A percentile compares a stretch with the other conserved stretches of the same genome.
Conservation (phyloP, 2,797 vertebrate genomes). For the Amphiprion clarkii region DNA sequence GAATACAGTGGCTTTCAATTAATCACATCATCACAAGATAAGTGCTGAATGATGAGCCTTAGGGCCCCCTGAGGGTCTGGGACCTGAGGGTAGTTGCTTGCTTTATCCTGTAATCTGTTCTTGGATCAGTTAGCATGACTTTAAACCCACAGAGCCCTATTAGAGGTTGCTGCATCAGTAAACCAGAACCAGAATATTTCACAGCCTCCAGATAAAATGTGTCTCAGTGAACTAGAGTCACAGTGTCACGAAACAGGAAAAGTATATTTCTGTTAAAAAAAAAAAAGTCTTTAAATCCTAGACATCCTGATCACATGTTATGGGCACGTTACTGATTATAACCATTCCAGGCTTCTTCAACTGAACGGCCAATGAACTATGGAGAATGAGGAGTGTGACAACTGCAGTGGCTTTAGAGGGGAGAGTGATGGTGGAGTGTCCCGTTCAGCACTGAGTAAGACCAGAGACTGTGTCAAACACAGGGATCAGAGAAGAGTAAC, state of each 20-base stretch:
- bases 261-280: background rate
- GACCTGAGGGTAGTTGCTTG: background rate
- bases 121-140: no score
- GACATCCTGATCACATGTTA: background rate
- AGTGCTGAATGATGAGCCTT: no score
- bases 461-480: slow-evolving; percentile 50
- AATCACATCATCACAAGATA: no score
- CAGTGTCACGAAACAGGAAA: background rate
- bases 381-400: slow-evolving; percentile 13
- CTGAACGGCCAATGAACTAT: slow-evolving; percentile 40
- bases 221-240: background rate
- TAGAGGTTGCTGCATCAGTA: background rate
- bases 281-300: background rate
- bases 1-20: no score
- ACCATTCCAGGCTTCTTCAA: slow-evolving; percentile 25
- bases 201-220: no score
- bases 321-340: slow-evolving; percentile 29
- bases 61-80: background rate
- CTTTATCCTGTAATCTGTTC: background rate
- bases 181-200: background rate
- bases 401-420: background rate
- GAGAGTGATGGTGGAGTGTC: slow-evolving; percentile 30
- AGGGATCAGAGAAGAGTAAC: slow-evolving; percentile 24
- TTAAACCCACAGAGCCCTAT: no score
- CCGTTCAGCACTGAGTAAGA: slow-evolving; percentile 27